Evolutionary conservation across 2,113 vertebrate species (phyloP), one percentile per base, ranked within the genome.

Genomic region (Chloropsis cyanopogon): DNA sequence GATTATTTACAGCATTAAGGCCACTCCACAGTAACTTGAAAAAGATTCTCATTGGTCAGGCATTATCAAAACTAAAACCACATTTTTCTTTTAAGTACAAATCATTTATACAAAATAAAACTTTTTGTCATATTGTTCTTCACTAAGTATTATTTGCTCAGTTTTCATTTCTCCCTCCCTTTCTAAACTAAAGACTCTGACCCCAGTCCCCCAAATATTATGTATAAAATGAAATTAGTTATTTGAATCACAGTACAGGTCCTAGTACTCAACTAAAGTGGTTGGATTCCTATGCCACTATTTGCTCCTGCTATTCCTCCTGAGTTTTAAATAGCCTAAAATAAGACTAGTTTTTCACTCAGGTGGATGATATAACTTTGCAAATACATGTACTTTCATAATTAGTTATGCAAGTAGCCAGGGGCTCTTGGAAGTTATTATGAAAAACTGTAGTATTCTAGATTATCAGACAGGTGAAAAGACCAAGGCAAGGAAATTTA

Each of bases 1-100:
- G 92, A 97, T 97, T 96, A 97, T 97, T 97, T 97, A 96, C 97
- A 97, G 95, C 93, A 95, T 88, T 96, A 97, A 95, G 95, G 94
- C 95, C 91, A 89, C 76, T 94, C 93, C 92, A 92, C 80, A 96
- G 72, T 83, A 90, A 97, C 85, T 96, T 92, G 61, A 75, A 86
- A 95, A 95, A 94, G 59, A 82, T 87, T 97, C 96, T 91, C 22
- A 97, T 98, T 98, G 98, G 98, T 93, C 85, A 96, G 92, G 41
- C 73, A 97, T 95, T 96, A 97, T 96, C 92, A 97, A 95, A 97
- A 95, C 77, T 94, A 96, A 96, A 92, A 41, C 60, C 90, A 94
- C 70, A 95, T 95, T 95, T 97, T 92, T 82, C 26, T 77, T 89
- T 81, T 86, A 88, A 90, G 70, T 68, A 35, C 63, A 85, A 93